Percentiles rank a stretch among this genome's conserved stretches.
Conservation (phyloP, 2,888 invertebrate species). For the Ochropleura plecta region DNA sequence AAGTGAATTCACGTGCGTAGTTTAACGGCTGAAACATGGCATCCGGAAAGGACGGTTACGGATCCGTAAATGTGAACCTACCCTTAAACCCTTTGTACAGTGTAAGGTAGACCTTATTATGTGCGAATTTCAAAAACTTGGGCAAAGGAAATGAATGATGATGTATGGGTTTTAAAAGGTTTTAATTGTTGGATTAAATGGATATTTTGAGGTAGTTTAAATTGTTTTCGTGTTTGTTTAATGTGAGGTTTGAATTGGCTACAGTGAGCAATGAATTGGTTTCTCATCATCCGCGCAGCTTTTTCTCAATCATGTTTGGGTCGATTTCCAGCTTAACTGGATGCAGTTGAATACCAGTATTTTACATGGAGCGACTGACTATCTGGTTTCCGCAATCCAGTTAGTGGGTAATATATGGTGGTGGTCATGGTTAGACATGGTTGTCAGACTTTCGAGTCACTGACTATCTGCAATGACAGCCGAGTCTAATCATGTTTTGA, state of each 20-base stretch:
- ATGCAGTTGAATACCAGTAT: too few species aligned
- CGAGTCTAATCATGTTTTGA: too few species aligned
- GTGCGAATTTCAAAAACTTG: slow-evolving; percentile 78
- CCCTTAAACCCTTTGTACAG: slow-evolving; percentile 62
- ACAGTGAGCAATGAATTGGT: not conserved
- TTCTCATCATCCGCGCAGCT: too few species aligned
- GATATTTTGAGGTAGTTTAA: slow-evolving; percentile 16
- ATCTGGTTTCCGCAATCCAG: too few species aligned
- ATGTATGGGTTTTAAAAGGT: slow-evolving; percentile 46
- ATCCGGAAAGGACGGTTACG: slow-evolving; percentile 81
- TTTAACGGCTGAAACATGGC: slow-evolving; percentile 84
- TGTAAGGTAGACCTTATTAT: slow-evolving; percentile 68
- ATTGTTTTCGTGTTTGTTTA: slow-evolving; percentile 6
- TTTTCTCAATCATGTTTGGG: too few species aligned
- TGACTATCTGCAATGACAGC: too few species aligned
- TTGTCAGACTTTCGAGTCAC: too few species aligned
- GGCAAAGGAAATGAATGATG: slow-evolving; percentile 43
- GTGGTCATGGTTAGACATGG: too few species aligned
- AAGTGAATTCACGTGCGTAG: slow-evolving; percentile 82
- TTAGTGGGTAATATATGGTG: too few species aligned
- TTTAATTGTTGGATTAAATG: slow-evolving; percentile 34
- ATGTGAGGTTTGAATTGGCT: too few species aligned
- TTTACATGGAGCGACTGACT: too few species aligned
- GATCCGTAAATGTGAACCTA: slow-evolving; percentile 64
- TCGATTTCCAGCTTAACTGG: too few species aligned